Percentiles rank a stretch among this genome's conserved stretches.
Evolutionary conservation across 2,797 vertebrate species (phyloP).

Genomic region (Hyperoplus lanceolatus): DNA sequence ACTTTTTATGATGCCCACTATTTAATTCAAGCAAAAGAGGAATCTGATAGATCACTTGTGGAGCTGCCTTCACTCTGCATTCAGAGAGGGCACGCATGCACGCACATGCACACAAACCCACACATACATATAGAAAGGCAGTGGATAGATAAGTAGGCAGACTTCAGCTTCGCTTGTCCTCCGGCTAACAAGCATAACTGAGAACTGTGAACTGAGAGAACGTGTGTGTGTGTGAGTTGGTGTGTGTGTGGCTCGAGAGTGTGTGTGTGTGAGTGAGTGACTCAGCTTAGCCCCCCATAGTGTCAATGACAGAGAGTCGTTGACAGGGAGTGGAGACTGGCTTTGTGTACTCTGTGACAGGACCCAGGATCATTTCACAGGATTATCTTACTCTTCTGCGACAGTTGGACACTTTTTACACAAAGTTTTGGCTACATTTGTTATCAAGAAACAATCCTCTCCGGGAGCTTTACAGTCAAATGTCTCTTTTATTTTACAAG

Average conservation of each 20-base stretch:
- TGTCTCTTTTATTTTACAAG: no score
- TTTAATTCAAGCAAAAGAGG: constrained; percentile 24
- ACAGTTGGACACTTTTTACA: constrained; percentile 58
- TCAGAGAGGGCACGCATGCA: constrained; percentile 4
- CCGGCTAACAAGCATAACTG: constrained; percentile 50
- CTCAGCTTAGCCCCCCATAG: constrained; percentile 39
- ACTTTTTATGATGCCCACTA: background rate
- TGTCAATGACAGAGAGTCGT: constrained; percentile 30
- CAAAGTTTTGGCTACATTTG: constrained; percentile 49
- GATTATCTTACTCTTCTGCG: constrained; percentile 53
- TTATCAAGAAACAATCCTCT: constrained; percentile 32
- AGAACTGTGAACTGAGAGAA: constrained; percentile 28
- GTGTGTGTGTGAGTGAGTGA: constrained; percentile 4
- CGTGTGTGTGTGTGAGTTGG: constrained; percentile 2
- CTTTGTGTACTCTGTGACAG: constrained; percentile 61
- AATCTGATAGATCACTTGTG: constrained; percentile 46
- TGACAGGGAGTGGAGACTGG: constrained; percentile 49
- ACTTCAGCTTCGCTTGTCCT: constrained; percentile 43
- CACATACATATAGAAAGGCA: constrained; percentile 4
- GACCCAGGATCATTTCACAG: constrained; percentile 56
- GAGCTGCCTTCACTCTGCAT: constrained; percentile 17
- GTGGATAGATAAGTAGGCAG: constrained; percentile 39
- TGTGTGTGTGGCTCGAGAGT: background rate
- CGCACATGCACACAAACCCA: constrained; percentile 18
- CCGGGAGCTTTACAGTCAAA: background rate